These are phyloP conservation scores for Microcaecilia unicolor DNA, from an alignment of 2,797 vertebrate genomes.

Conservation along the genomic window DNA sequence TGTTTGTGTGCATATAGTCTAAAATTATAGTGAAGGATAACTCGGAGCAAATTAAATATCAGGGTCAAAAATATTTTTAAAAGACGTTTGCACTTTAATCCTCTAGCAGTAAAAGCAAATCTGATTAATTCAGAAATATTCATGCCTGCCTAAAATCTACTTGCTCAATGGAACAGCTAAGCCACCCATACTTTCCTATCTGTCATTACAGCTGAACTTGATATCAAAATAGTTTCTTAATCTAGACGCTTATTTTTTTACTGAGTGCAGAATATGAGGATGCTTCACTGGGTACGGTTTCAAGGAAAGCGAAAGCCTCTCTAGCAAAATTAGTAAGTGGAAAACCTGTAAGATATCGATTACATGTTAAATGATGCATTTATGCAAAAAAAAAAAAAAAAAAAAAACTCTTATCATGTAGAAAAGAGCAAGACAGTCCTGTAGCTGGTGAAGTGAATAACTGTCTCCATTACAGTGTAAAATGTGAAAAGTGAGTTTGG, in stretches of 20 bases:
- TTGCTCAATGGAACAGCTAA: conserved; percentile 20
- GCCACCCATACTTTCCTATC: conserved; percentile 13
- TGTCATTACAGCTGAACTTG: conserved; percentile 19
- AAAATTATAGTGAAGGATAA: neutral
- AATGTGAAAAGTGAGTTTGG: neutral
- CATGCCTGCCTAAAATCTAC: conserved; percentile 24
- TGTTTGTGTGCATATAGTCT: too few relatives aligned
- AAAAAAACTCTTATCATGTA: neutral
- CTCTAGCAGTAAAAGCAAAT: conserved; percentile 9
- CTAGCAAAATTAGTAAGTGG: conserved; percentile 1
- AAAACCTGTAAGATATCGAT: conserved; percentile 1
- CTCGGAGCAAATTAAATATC: conserved; percentile 15
- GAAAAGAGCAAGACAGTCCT: neutral
- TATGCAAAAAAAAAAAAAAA: conserved; percentile 12
- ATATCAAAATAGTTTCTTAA: conserved; percentile 20
- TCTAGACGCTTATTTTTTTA: conserved; percentile 3
- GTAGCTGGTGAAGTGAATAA: neutral
- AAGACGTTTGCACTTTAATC: conserved; percentile 9
- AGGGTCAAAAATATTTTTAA: neutral
- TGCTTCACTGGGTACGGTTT: conserved; percentile 16
- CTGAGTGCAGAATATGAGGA: conserved; percentile 1
- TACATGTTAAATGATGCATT: neutral
- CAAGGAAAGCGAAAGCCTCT: conserved; percentile 8
- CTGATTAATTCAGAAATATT: conserved; percentile 31
- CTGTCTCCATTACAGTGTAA: neutral